These are phyloP conservation scores for Hydrozoanthus tunicans DNA, from an alignment of 64 coral and sea anemone genomes.

Conservation along the genomic window DNA sequence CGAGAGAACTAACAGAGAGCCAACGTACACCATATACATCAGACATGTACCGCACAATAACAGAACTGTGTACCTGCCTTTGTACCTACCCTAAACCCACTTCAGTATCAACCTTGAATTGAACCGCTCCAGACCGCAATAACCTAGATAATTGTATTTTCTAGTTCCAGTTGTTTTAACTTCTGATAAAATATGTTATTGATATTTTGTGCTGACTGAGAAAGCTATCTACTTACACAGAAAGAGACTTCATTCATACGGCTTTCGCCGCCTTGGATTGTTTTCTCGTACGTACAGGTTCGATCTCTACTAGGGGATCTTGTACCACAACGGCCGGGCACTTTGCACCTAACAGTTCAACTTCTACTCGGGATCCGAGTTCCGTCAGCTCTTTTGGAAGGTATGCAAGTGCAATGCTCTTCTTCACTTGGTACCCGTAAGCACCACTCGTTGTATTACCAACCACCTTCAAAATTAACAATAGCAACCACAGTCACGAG, in stretches of 20 bases:
- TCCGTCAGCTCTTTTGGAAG: slow-evolving; percentile 76
- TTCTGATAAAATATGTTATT: not conserved
- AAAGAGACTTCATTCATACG: not conserved
- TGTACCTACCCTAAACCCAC: too few species aligned
- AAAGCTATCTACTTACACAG: too few species aligned
- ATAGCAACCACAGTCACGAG: not conserved
- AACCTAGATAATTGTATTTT: too few species aligned
- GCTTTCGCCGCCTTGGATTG: slow-evolving; percentile 51
- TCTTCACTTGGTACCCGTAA: slow-evolving; percentile 84
- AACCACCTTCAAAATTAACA: slow-evolving; percentile 69
- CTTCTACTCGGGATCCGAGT: slow-evolving; percentile 77
- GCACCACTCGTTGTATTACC: slow-evolving; percentile 89
- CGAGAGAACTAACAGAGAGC: too few species aligned
- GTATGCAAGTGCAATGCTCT: slow-evolving; percentile 84
- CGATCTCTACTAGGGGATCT: slow-evolving; percentile 89
- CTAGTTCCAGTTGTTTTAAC: too few species aligned
- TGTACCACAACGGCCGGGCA: slow-evolving; percentile 78
- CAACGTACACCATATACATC: too few species aligned
- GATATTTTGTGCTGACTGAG: too few species aligned
- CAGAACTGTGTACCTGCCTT: too few species aligned
- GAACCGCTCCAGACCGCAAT: too few species aligned
- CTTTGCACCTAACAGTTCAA: slow-evolving; percentile 81
- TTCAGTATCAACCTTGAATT: too few species aligned
- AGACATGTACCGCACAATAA: too few species aligned
- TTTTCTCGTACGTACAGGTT: slow-evolving; percentile 74